phyloP scores from a whole-genome alignment of 2,888 invertebrate genomes.

The Odontomyia ornata region DNA sequence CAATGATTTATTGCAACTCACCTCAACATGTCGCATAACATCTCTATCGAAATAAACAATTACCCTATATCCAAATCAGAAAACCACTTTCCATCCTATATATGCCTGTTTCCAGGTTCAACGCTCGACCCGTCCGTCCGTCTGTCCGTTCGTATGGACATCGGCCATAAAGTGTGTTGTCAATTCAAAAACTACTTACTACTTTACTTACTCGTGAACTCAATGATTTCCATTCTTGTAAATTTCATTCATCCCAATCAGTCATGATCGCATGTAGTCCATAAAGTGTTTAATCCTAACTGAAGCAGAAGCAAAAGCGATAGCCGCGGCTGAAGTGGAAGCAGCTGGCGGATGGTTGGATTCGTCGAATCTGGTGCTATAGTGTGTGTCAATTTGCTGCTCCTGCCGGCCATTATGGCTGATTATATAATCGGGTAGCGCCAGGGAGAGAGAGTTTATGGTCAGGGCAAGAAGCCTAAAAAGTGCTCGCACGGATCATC shows the following conservation, averaged over 20 bases:
- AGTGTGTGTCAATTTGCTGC: not conserved
- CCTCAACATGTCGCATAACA: not conserved
- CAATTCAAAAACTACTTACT: slow-evolving; percentile 12
- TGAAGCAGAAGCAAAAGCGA: not conserved
- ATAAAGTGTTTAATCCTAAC: slow-evolving; percentile 30
- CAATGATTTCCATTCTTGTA: slow-evolving; percentile 36
- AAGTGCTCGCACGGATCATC: slow-evolving; percentile 14
- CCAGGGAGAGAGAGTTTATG: slow-evolving; percentile 33
- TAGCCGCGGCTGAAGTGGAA: no score
- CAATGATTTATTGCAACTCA: not conserved
- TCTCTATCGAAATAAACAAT: slow-evolving; percentile 9
- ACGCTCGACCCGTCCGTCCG: not conserved
- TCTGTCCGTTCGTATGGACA: not conserved
- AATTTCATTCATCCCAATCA: slow-evolving; percentile 32
- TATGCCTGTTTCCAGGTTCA: slow-evolving; percentile 11
- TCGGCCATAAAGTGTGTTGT: slow-evolving; percentile 18
- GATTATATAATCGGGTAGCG: slow-evolving; percentile 21
- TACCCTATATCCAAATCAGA: slow-evolving; percentile 12
- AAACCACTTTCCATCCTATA: slow-evolving; percentile 14
- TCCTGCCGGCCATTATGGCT: not conserved
- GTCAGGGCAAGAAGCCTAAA: slow-evolving; percentile 26
- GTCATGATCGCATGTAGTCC: slow-evolving; percentile 24
- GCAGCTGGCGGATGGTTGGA: not conserved
- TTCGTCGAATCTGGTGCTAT: not conserved
- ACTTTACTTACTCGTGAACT: slow-evolving; percentile 4